Evolutionary conservation across 2,113 vertebrate species (phyloP), one percentile per base, ranked within the genome.

Genomic region (Coryphaenoides rupestris): DNA sequence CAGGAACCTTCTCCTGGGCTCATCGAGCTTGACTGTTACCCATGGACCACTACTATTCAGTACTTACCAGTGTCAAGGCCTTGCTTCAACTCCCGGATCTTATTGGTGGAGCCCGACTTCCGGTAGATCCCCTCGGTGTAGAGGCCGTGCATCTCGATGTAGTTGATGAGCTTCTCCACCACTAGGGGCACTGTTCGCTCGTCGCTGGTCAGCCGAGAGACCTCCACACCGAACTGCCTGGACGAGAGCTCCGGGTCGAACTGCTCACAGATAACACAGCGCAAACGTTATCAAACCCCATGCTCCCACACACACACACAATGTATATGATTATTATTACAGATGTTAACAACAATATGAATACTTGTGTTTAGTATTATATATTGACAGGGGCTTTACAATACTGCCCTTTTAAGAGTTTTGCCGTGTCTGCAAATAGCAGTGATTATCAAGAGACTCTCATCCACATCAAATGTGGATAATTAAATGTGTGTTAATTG

Each of bases 101-200:
- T 99, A 87, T 98, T 99, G 78, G 93, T 92, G 66, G 96, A 98
- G 0, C 97, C 97, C 0, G 97, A 95, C 63, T 99, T 99, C 28
- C 97, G 90, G 84, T 98, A 99, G 81, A 99, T 99, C 61, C 97
- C 97, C 69, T 99, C 97, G 0, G 95, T 98, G 87, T 99, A 99
- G 5, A 99, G 89, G 66, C 96, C 97, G 0, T 99, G 97, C 94
- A 99, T 98, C 83, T 99, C 96, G 0, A 99, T 98, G 83, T 99
- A 98, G 87, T 95, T 98, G 80, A 96, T 97, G 17, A 99, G 95
- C 71, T 98, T 99, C 86, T 99, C 97, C 62, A 96, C 94, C 40
- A 99, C 92, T 71, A 95, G 79, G 0, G 97, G 96, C 81, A 99
- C 96, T 0, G 94, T 90, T 59, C 94, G 89, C 74, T 99, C 96